Base-by-base conservation (phyloP, 1,140 invertebrate genomes). In the Triops longicaudatus region DNA sequence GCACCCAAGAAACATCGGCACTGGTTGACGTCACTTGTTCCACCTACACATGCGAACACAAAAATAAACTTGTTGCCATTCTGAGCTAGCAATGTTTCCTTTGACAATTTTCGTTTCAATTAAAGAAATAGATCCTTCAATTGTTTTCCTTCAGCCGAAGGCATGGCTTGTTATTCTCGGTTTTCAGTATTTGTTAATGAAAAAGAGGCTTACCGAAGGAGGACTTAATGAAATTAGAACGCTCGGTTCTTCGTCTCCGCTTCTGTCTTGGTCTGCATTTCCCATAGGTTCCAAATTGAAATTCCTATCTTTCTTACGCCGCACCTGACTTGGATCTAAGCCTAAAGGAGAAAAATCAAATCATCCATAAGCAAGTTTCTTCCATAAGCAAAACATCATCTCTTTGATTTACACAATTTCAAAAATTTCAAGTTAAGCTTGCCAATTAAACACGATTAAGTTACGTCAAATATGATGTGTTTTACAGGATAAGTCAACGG, bases 11-110 rank as follows among this genome's bases (percentile, higher is more conserved):
- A 22, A 77, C 63, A 7, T 31, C 42, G 12, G 41, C 76, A 11
- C 31, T 37, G n/a, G 26, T 31, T 26, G 76, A 77, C 27, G 28
- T 72, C 27, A 77, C 72, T 9, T 74, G 41, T 1, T n/a, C 41
- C 72, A 77, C 72, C 76, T 77, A 22, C 7, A 75, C 28, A 63
- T 26, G n/a, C 31, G 28, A n/a, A 26, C 11, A 50, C 17, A 78
- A 81, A 79, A 26, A 80, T 79, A 17, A 71, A 5, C 6, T 22
- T 14, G n/a, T 27, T 31, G 72, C 14, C 43, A 71, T 50, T 73
- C n/a, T 27, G 31, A 73, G 42, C 44, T 14, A 63, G 28, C 22
- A 76, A 50, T 26, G 43, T 17, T 12, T 26, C 17, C 26, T 1
- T 4, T 73, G 26, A 73, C 12, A 37, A 4, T 37, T 37, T 37